Conservation (phyloP, 2,113 vertebrate species). For the Toxostoma redivivum region DNA sequence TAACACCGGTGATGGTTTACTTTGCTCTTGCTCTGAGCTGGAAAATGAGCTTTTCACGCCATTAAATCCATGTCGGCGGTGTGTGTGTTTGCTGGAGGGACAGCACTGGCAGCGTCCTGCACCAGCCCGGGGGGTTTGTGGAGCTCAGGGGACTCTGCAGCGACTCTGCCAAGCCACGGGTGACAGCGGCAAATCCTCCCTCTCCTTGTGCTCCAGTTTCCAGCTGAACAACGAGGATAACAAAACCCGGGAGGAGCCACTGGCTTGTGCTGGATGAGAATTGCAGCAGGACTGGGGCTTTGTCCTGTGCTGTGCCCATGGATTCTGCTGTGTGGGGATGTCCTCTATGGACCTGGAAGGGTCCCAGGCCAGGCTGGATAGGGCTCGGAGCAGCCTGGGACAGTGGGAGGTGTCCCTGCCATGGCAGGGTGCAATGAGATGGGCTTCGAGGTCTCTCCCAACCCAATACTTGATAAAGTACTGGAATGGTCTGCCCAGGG, state of each 20-base stretch:
- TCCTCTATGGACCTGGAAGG: fast-evolving
- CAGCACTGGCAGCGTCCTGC: not conserved
- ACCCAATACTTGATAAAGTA: not conserved
- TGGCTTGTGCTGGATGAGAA: not conserved
- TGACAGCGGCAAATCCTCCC: not conserved
- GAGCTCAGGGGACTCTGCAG: not conserved
- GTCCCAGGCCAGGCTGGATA: fast-evolving
- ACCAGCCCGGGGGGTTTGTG: not conserved
- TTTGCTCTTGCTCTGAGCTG: not conserved
- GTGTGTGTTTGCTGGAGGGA: not conserved
- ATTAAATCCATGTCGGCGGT: not conserved
- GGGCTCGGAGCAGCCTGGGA: not conserved
- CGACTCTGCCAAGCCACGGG: fast-evolving
- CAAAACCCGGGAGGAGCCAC: fast-evolving
- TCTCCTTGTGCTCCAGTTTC: not conserved
- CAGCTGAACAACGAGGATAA: not conserved
- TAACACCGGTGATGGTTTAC: not conserved
- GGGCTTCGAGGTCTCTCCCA: not conserved
- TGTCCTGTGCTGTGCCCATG: not conserved
- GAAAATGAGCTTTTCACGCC: not conserved
- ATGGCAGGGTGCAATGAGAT: no score
- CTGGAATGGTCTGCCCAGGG: no score
- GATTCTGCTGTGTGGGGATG: not conserved
- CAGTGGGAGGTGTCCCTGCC: not conserved
- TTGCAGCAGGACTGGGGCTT: fast-evolving